These are phyloP conservation scores for Cinclus cinclus DNA, from an alignment of 2,113 vertebrate genomes.

Conservation along the genomic window DNA sequence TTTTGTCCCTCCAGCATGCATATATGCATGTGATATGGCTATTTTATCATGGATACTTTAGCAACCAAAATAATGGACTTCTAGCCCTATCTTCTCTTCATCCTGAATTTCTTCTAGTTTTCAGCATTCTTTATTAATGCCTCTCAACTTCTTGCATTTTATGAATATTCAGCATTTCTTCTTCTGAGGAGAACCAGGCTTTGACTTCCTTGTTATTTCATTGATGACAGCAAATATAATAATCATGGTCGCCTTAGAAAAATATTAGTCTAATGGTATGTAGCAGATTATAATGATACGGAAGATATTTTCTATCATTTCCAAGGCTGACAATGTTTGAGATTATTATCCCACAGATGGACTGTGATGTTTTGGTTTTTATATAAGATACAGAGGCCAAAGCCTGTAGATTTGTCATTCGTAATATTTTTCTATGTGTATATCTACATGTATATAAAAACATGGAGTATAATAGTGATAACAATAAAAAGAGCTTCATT, in stretches of 20 bases:
- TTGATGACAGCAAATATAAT: neutral
- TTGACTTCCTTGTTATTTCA: neutral
- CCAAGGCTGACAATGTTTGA: neutral
- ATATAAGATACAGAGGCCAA: neutral
- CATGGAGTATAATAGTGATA: neutral
- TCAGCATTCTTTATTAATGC: neutral
- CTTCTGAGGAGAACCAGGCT: neutral
- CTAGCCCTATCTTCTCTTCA: neutral
- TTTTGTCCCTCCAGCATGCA: neutral
- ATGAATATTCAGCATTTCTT: neutral
- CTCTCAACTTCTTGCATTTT: neutral
- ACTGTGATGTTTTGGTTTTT: neutral
- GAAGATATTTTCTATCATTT: neutral
- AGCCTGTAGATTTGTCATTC: neutral
- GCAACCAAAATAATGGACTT: neutral
- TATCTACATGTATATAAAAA: neutral
- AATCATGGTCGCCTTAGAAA: neutral
- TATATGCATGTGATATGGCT: neutral
- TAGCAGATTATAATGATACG: neutral
- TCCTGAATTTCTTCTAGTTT: neutral
- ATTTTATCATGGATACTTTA: neutral
- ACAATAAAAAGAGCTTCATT: neutral
- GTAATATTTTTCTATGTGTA: slow-evolving; percentile 2
- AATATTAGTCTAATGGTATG: neutral
- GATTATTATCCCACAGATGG: neutral